phyloP scores from a whole-genome alignment of 2,888 invertebrate species.

The Melipona bicolor region DNA sequence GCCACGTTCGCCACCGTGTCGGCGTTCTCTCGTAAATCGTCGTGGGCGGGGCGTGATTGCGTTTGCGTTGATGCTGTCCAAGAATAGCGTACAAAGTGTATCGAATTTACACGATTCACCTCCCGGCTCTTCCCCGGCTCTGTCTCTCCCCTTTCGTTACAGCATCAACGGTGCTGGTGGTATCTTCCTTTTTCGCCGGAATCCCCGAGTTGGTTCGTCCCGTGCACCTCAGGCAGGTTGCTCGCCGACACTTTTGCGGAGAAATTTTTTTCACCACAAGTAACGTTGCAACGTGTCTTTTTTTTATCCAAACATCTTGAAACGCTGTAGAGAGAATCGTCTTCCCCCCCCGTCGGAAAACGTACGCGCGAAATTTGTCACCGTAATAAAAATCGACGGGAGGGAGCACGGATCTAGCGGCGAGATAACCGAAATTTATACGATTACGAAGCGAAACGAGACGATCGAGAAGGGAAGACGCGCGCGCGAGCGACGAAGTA shows the following conservation, averaged over 20 bases:
- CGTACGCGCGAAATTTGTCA: slow-evolving; percentile 45
- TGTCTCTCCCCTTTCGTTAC: not conserved
- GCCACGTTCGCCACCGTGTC: slow-evolving; percentile 42
- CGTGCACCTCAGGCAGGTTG: not conserved
- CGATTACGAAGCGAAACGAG: slow-evolving; percentile 2
- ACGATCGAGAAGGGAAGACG: slow-evolving; percentile 19
- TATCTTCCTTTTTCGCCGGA: not conserved
- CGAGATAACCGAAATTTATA: slow-evolving; percentile 46
- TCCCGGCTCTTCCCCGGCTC: not conserved
- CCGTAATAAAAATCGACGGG: slow-evolving; percentile 40
- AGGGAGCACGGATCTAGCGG: slow-evolving; percentile 9
- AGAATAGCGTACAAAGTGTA: slow-evolving; percentile 58
- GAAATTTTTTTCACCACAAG: not conserved
- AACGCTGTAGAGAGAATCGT: not conserved
- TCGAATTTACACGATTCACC: slow-evolving; percentile 47
- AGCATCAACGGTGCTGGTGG: not conserved
- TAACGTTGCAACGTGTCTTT: no score
- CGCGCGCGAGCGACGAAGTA: slow-evolving; percentile 52
- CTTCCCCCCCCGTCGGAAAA: no score
- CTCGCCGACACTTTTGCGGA: not conserved
- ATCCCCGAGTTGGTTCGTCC: not conserved
- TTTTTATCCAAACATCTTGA: not conserved
- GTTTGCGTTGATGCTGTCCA: slow-evolving; percentile 65
- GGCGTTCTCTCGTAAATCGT: slow-evolving; percentile 71
- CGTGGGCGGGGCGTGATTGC: slow-evolving; percentile 68